These are phyloP conservation scores for Phoenoteleia sp. DNA, from an alignment of 2,888 invertebrate genomes.

Conservation along the genomic window DNA sequence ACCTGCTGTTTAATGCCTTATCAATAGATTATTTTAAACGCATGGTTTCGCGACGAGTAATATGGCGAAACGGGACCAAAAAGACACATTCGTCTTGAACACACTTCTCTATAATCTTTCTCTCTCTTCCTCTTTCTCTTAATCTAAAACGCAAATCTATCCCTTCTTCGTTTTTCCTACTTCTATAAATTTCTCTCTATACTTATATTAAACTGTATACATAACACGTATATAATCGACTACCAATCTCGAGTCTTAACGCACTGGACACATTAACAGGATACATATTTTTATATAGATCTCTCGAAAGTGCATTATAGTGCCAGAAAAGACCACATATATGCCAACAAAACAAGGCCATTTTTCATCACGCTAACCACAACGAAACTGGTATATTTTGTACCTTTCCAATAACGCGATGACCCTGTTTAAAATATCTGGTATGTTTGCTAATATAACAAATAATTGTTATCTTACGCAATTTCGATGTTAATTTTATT, in stretches of 20 bases:
- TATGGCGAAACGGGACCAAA: slow-evolving; percentile 83
- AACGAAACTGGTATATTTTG: slow-evolving; percentile 72
- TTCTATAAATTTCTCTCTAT: slow-evolving; percentile 53
- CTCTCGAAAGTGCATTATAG: slow-evolving; percentile 85
- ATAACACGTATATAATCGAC: slow-evolving; percentile 51
- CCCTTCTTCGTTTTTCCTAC: slow-evolving; percentile 65
- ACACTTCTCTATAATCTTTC: slow-evolving; percentile 74
- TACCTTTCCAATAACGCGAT: slow-evolving; percentile 64
- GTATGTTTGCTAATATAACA: slow-evolving; percentile 55
- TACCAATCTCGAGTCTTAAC: slow-evolving; percentile 78
- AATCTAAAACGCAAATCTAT: slow-evolving; percentile 47
- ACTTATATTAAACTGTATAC: slow-evolving; percentile 49
- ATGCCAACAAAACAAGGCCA: slow-evolving; percentile 77
- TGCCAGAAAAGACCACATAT: slow-evolving; percentile 81
- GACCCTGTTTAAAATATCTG: slow-evolving; percentile 54
- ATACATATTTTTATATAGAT: slow-evolving; percentile 85
- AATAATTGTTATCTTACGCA: slow-evolving; percentile 51
- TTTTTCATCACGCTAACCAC: slow-evolving; percentile 69
- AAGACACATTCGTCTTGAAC: slow-evolving; percentile 80
- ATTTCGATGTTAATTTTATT: slow-evolving; percentile 35
- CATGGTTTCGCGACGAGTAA: slow-evolving; percentile 80
- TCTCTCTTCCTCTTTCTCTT: slow-evolving; percentile 55
- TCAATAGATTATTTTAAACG: slow-evolving; percentile 75
- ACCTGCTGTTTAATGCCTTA: slow-evolving; percentile 79
- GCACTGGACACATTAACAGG: slow-evolving; percentile 82